Percentiles rank a stretch among this genome's conserved stretches.
phyloP scores from a whole-genome alignment of 2,797 vertebrate species.

The Ctenopoma multispine region DNA sequence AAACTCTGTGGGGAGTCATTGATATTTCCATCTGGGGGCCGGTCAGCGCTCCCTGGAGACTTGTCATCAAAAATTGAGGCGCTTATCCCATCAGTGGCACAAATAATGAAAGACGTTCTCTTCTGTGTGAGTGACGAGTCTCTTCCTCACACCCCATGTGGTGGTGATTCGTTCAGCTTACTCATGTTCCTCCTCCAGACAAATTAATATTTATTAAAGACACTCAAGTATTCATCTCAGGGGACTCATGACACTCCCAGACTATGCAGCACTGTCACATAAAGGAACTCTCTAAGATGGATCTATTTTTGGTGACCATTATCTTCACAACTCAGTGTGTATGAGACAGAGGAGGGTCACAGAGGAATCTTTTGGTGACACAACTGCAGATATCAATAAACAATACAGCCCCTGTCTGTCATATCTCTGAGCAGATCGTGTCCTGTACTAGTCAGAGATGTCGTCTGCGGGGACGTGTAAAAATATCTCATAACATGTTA shows the following conservation, averaged over 20 bases:
- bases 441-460: conserved; percentile 20
- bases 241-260: conserved; percentile 39
- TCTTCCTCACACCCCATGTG: conserved; percentile 72
- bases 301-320: conserved; percentile 74
- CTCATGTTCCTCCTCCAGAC: conserved; percentile 74
- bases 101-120: conserved; percentile 59
- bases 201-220: conserved; percentile 77
- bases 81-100: conserved; percentile 24
- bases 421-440: conserved; percentile 35
- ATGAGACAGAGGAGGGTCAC: conserved; percentile 64
- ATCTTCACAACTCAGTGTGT: conserved; percentile 62
- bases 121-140: conserved; percentile 60
- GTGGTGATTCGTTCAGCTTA: conserved; percentile 71
- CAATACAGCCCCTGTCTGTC: conserved; percentile 70
- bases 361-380: conserved; percentile 60
- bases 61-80: conserved; percentile 50
- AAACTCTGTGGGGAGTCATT: conserved; percentile 28
- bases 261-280: conserved; percentile 47
- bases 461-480: conserved; percentile 20
- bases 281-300: conserved; percentile 63
- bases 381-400: conserved; percentile 57
- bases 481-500: conserved; percentile 9
- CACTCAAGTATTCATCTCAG: conserved; percentile 57
- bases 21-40: conserved; percentile 30
- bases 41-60: conserved; percentile 7